phyloP scores from a whole-genome alignment of 1,140 invertebrate species.

The Agrilus planipennis region DNA sequence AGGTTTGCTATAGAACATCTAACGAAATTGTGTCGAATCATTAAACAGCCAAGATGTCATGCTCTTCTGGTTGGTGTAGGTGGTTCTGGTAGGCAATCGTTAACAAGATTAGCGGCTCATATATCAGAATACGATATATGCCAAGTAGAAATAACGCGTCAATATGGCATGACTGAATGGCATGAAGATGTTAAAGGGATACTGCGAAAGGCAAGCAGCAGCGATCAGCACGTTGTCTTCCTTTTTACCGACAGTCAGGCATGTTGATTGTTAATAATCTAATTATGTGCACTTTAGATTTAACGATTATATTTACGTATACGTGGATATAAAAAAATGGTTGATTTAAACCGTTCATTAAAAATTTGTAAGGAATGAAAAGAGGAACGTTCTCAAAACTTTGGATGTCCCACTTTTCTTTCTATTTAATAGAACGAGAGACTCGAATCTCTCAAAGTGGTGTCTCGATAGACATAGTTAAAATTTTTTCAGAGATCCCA shows the following conservation, averaged over 20 bases:
- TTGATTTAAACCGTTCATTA: no score
- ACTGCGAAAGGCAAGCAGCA: conserved; percentile 63
- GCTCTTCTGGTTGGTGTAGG: conserved; percentile 79
- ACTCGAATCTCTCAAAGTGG: no score
- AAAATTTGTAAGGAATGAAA: background rate
- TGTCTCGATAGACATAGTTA: no score
- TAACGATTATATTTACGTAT: no score
- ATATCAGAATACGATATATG: conserved; percentile 90
- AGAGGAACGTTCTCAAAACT: no score
- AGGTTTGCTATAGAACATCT: conserved; percentile 92
- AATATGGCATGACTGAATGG: conserved; percentile 77
- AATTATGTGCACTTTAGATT: no score
- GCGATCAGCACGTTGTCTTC: conserved; percentile 82
- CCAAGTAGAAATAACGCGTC: conserved; percentile 82
- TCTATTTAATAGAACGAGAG: no score
- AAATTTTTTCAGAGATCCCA: no score
- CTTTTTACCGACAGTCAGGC: conserved; percentile 42
- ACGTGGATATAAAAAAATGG: background rate
- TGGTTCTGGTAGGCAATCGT: conserved; percentile 83
- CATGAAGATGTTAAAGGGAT: conserved; percentile 79
- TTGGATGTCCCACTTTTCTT: no score
- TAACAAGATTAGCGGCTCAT: conserved; percentile 78
- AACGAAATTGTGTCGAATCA: conserved; percentile 78
- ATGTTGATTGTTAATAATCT: no score
- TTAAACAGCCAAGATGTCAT: conserved; percentile 83